Percentiles rank a stretch among this genome's conserved stretches.
Evolutionary conservation across 2,797 vertebrate species (phyloP).

Genomic region (Neoniphon sammara): DNA sequence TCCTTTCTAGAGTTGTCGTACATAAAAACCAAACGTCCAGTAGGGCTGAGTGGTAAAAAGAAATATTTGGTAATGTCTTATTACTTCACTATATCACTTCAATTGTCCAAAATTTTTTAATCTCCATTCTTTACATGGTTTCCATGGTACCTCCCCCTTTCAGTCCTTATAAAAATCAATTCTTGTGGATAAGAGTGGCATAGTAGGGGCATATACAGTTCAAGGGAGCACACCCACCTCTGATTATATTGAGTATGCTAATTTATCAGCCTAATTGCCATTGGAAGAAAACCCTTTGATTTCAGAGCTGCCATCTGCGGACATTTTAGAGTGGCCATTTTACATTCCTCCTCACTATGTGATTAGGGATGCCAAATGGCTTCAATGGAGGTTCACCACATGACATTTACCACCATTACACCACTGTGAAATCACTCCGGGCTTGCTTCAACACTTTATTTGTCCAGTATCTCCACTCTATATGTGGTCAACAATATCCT

Average conservation of each 20-base stretch:
- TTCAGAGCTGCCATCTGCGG: slow-evolving; percentile 32
- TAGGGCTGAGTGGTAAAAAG: slow-evolving; percentile 27
- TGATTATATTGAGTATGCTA: too few relatives aligned
- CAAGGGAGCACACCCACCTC: neutral
- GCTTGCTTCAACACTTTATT: slow-evolving; percentile 25
- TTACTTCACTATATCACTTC: slow-evolving; percentile 28
- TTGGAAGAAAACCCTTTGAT: slow-evolving; percentile 51
- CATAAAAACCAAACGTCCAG: slow-evolving; percentile 8
- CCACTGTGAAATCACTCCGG: neutral
- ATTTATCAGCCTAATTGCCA: neutral
- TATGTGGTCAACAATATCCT: neutral
- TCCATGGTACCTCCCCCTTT: slow-evolving; percentile 3
- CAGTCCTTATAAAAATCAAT: slow-evolving; percentile 21
- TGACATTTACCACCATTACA: slow-evolving; percentile 21
- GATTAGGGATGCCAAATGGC: slow-evolving; percentile 13
- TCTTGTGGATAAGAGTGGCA: neutral
- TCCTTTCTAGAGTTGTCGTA: slow-evolving; percentile 9
- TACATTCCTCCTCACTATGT: slow-evolving; percentile 11
- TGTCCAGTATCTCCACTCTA: slow-evolving; percentile 11
- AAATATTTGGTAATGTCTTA: slow-evolving; percentile 26
- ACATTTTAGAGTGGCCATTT: neutral
- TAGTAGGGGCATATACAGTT: neutral
- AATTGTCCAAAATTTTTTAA: slow-evolving; percentile 4
- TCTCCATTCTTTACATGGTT: slow-evolving; percentile 13
- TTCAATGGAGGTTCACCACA: slow-evolving; percentile 7